Conservation (phyloP, 2,888 invertebrate genomes). For the Mimumesa dahlbomi region DNA sequence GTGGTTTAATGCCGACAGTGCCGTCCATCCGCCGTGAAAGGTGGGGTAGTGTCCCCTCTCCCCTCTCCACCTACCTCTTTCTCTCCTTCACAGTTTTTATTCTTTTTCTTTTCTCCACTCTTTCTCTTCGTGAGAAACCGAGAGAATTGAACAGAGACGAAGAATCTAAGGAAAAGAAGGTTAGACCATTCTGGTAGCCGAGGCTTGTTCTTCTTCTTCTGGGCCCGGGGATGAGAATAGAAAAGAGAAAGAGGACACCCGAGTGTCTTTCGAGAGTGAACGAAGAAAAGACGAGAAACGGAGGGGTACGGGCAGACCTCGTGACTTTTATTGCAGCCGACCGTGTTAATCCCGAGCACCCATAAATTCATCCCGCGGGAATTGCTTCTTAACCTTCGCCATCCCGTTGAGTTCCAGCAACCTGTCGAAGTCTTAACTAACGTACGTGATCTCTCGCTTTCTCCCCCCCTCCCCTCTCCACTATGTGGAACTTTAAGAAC, state of each 20-base stretch:
- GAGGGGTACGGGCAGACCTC: constrained; percentile 20
- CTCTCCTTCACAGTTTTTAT: too few species aligned
- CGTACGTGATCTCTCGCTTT: constrained; percentile 49
- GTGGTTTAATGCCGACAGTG: constrained; percentile 66
- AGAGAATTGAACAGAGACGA: constrained; percentile 13
- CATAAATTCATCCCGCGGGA: constrained; percentile 74
- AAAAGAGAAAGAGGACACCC: constrained; percentile 7
- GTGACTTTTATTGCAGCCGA: constrained; percentile 72
- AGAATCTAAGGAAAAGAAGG: too few species aligned
- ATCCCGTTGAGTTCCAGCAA: constrained; percentile 35
- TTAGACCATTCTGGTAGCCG: too few species aligned
- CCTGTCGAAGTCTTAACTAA: constrained; percentile 64
- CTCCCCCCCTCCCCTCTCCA: too few species aligned
- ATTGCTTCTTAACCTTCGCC: constrained; percentile 72
- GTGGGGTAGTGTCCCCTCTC: constrained; percentile 17
- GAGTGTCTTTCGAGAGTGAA: background rate
- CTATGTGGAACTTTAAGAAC: too few species aligned
- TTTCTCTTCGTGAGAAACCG: constrained; percentile 24
- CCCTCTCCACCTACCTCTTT: too few species aligned
- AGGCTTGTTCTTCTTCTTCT: too few species aligned
- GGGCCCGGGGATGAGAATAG: background rate
- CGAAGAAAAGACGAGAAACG: background rate
- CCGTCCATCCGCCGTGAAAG: constrained; percentile 32
- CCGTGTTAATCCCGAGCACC: constrained; percentile 71
- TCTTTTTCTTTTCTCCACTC: constrained; percentile 30